Base-by-base conservation (phyloP, 2,797 vertebrate species). In the Fistularia commersonii region DNA sequence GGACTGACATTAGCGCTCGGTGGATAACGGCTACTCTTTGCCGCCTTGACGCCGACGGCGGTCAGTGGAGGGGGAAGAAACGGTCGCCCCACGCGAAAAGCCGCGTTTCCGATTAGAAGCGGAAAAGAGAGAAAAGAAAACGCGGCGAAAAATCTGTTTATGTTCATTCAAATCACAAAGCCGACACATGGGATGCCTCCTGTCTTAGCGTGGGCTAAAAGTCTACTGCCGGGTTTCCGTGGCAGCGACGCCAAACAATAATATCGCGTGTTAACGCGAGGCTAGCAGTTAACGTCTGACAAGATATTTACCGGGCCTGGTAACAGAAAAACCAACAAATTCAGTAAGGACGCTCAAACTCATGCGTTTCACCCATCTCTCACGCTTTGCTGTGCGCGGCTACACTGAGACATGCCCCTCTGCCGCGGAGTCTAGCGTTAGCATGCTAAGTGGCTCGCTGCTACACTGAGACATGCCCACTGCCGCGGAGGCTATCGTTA, bases 101-200 rank as follows among this genome's bases (percentile, higher is more conserved):
- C 2, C 32, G 15, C 3, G n/a, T 46, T 46, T 41, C 23, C 41
- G n/a, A 48, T 37, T 39, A 32, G 1, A 40, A n/a, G 12, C 41
- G 12, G 44, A 8, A 54, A 48, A 0, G 15, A 8, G 8, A 13
- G 8, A 41, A 39, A 48, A 12, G 6, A n/a, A 2, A 32, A 38
- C 31, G 8, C 7, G 10, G n/a, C n/a, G n/a, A n/a, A n/a, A 45
- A 44, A 59, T 40, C 2, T 35, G 46, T 43, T 31, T 45, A 62
- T 61, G 54, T 70, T 41, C 71, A 77, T 82, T 77, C 69, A 79
- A 62, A 83, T 69, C 75, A 82, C 82, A 80, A 74, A 77, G 74
- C 63, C 45, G 57, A 68, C 69, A 72, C 70, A 77, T 53, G 67
- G 56, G 40, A 51, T 1, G 9, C 38, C 32, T 58, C 37, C 39